These are phyloP conservation scores for Lepilemur septentrionalis DNA, from an alignment of 2,797 vertebrate species.

Conservation along the genomic window DNA sequence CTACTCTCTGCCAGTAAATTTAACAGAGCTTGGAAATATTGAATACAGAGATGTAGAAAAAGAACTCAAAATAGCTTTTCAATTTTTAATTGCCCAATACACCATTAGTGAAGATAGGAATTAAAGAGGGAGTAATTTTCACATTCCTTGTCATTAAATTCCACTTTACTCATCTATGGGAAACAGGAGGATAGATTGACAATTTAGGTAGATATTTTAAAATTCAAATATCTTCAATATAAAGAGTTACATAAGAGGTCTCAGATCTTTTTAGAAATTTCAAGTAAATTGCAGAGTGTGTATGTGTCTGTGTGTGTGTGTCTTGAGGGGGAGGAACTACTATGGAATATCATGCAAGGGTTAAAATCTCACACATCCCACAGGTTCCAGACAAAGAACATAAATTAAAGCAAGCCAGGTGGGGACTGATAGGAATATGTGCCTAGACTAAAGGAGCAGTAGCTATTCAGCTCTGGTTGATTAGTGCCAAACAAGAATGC, in stretches of 20 bases:
- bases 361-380: not conserved
- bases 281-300: not conserved
- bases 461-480: not conserved
- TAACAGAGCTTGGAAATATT: not conserved
- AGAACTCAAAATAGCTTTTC: not conserved
- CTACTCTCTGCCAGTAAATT: not conserved
- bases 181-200: not conserved
- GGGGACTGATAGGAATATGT: not conserved
- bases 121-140: slow-evolving; percentile 8
- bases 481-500: not conserved
- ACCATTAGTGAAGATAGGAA: not conserved
- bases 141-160: not conserved
- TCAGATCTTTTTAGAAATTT: not conserved
- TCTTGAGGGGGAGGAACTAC: not conserved
- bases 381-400: not conserved
- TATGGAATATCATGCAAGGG: not conserved
- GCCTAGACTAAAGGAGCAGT: not conserved
- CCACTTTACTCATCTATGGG: not conserved
- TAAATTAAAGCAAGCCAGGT: not conserved
- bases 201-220: not conserved
- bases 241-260: not conserved
- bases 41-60: not conserved
- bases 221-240: not conserved
- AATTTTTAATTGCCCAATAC: not conserved
- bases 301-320: not conserved